Base-by-base conservation (phyloP, 2,797 vertebrate genomes). In the Melanotaenia maccullochi region DNA sequence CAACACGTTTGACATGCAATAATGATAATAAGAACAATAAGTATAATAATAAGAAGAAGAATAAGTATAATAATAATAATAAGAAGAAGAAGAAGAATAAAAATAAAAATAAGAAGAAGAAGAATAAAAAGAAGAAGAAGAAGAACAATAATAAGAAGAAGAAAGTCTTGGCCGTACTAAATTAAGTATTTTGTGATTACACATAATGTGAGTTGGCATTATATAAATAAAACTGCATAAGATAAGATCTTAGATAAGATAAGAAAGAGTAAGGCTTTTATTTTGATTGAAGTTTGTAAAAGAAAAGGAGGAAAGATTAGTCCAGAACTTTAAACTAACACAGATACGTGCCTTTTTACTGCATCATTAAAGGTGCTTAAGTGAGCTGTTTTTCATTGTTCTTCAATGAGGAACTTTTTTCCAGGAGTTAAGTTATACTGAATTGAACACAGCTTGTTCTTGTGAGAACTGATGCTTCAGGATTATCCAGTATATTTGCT, bases 241-340 rank as follows among this genome's bases (percentile, higher is more conserved):
- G 33, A 57, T n/a, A n/a, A 5, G 8, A 11, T 42, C 25, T 9
- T 42, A 12, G 30, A 30, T 30, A 30, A 30, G 30, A 30, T 30
- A 30, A 30, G 28, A n/a, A n/a, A 63, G 25, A 16, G 28, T 12
- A 5, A 55, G 11, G 12, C 12, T 28, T 51, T 28, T 13, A 55
- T 28, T 14, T 5, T 12, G 24, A 28, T 28, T 14, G 25, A 55
- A 55, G 6, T n/a, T 40, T 44, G 18, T 57, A 40, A 9, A n/a
- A 24, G 61, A 13, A 52, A 3, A 51, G 20, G 62, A 65, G 70
- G 20, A 28, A 49, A 60, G 30, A 36, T 56, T 28, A 47, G 20
- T 42, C 73, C 9, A 42, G 32, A 75, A 68, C 65, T 60, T 85
- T 54, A 75, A 62, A 76, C 44, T 8, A 60, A 35, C 30, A 40